Percentiles rank a stretch among this genome's conserved stretches.
These are phyloP conservation scores for Blennius ocellaris DNA, from an alignment of 2,113 vertebrate species.

Conservation along the genomic window DNA sequence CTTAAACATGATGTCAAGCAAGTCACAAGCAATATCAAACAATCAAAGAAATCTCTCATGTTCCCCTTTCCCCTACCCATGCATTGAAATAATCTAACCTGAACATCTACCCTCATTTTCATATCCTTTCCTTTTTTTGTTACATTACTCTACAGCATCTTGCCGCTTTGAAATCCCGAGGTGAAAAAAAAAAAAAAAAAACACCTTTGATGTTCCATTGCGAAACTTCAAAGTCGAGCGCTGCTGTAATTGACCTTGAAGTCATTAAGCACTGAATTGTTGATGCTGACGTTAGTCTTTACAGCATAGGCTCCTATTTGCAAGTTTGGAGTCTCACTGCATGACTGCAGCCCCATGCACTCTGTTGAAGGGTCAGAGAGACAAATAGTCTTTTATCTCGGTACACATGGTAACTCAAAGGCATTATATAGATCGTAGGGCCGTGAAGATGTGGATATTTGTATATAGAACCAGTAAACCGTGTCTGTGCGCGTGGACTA, in stretches of 20 bases:
- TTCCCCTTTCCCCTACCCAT: constrained; percentile 3
- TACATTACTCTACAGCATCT: constrained; percentile 56
- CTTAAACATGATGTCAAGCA: constrained; percentile 25
- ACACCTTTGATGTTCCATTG: constrained; percentile 76
- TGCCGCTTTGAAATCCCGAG: constrained; percentile 73
- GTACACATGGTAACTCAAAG: constrained; percentile 52
- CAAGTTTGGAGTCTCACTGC: background rate
- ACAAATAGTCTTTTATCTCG: constrained; percentile 46
- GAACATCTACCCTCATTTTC: constrained; percentile 57
- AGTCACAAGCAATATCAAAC: constrained; percentile 24
- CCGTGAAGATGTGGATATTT: constrained; percentile 12
- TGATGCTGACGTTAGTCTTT: constrained; percentile 56
- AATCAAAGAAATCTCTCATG: constrained; percentile 50
- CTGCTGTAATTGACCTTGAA: constrained; percentile 74
- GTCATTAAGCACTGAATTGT: constrained; percentile 72
- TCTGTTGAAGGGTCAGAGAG: constrained; percentile 23
- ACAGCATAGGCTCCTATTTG: constrained; percentile 29
- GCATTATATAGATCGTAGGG: constrained; percentile 7
- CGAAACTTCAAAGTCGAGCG: constrained; percentile 72
- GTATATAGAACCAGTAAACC: constrained; percentile 32
- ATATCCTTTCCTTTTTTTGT: constrained; percentile 54
- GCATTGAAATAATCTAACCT: constrained; percentile 47
- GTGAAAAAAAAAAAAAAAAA: constrained; percentile 44
- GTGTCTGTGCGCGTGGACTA: constrained; percentile 5
- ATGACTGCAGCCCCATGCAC: constrained; percentile 26